Evolutionary conservation across 1,140 invertebrate genomes (phyloP), one percentile per base, ranked within the genome.

Genomic region (Geopemphigus sp.): DNA sequence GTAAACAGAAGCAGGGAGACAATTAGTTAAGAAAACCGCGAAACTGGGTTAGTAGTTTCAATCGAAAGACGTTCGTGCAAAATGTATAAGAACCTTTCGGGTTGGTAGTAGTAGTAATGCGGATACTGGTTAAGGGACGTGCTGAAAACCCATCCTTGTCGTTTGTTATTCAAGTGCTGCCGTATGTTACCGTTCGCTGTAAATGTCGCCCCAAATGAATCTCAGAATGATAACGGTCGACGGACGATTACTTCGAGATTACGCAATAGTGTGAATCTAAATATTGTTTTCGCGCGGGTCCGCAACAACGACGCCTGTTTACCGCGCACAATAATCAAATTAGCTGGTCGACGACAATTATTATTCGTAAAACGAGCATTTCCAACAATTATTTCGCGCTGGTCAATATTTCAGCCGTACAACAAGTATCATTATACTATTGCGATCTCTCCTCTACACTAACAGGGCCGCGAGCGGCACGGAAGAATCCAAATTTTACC

Each of bases 131-230:
- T 78, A 61, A 78, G 57, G 74, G 74, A 63, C 8, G 74, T 78
- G 57, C 74, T 22, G 45, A 78, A 78, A 63, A 78, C 74, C 74
- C 74, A 78, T 78, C 74, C 74, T 78, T 78, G 74, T 78, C 74
- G 56, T 78, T 78, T 78, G 74, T 78, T 78, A 78, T 39, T 78
- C 47, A 78, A 61, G 22, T 78, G 74, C 39, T 78, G 74, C 15
- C 50, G 57, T 78, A 78, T 63, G 74, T 78, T 78, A 78, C 74
- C 74, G 63, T 78, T 78, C 61, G 74, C 74, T 78, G 74, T 78
- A 78, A 78, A 78, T 63, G 63, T 78, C 45, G 32, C 22, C 39
- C n/a, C n/a, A n/a, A 78, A 63, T 61, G 19, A 61, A 63, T 50
- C 22, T 78, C 56, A 78, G 63, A 78, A 32, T 3, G 19, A 63